Evolutionary conservation across 1,140 invertebrate species (phyloP).

Genomic region (Lepidurus apus): DNA sequence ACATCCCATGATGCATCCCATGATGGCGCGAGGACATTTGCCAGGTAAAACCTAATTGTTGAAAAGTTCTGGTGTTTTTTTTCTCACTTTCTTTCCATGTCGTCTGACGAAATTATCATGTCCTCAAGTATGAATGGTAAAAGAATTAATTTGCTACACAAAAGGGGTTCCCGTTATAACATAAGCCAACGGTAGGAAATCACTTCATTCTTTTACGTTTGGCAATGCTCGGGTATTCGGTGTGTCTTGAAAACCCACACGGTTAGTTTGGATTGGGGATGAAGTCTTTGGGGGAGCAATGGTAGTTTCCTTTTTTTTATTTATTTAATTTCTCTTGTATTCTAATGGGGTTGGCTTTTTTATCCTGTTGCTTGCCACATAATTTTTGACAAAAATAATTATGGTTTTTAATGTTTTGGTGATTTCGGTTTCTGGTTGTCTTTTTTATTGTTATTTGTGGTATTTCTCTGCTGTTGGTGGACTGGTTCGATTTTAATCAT

Average conservation of each 20-base stretch:
- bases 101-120: not conserved
- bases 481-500: constrained; percentile 7
- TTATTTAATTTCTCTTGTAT: constrained; percentile 5
- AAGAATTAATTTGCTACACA: not conserved
- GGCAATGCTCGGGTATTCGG: constrained; percentile 9
- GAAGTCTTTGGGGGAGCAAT: not conserved
- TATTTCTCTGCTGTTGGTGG: constrained; percentile 21
- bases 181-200: constrained; percentile 1
- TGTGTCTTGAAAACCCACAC: constrained; percentile 12
- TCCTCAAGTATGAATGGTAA: not conserved
- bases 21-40: not conserved
- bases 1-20: constrained; percentile 8
- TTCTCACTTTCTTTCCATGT: no score
- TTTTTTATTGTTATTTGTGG: constrained; percentile 20
- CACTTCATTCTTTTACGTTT: not conserved
- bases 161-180: not conserved
- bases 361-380: not conserved
- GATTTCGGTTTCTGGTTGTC: constrained; percentile 21
- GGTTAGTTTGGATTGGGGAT: constrained; percentile 3
- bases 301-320: not conserved
- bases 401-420: constrained; percentile 15
- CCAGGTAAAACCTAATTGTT: not conserved
- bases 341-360: constrained; percentile 15
- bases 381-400: not conserved
- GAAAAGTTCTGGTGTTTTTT: not conserved